These are phyloP conservation scores for Habrosyne pyritoides DNA, from an alignment of 2,888 invertebrate genomes.

Conservation along the genomic window DNA sequence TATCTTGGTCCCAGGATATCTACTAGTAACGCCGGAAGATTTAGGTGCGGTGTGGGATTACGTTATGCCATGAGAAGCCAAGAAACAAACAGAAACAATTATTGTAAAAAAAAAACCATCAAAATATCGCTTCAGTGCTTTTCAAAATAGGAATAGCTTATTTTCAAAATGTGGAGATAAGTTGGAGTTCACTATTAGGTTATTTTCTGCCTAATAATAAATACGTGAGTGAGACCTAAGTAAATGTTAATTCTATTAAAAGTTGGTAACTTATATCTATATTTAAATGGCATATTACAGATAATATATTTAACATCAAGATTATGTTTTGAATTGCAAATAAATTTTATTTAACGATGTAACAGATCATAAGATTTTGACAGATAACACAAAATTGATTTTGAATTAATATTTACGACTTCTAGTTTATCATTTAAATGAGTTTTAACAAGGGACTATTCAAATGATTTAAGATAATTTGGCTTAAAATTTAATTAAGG, in stretches of 20 bases:
- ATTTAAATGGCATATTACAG: no score
- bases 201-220: no score
- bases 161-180: no score
- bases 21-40: conserved; percentile 78
- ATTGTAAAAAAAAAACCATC: not conserved
- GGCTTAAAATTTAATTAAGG: no score
- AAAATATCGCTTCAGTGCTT: no score
- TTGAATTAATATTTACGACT: not conserved
- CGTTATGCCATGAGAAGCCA: conserved; percentile 46
- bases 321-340: not conserved
- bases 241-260: no score
- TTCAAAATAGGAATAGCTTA: no score
- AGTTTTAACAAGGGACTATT: not conserved
- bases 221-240: no score
- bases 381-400: not conserved
- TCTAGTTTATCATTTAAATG: not conserved
- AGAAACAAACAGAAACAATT: conserved; percentile 12
- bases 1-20: conserved; percentile 77
- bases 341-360: conserved; percentile 6
- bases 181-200: no score
- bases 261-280: no score
- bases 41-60: conserved; percentile 63
- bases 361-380: not conserved
- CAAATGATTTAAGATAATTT: not conserved
- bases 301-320: no score